Evolutionary conservation across 2,113 vertebrate species (phyloP), one percentile per base, ranked within the genome.

Genomic region (Castor canadensis): DNA sequence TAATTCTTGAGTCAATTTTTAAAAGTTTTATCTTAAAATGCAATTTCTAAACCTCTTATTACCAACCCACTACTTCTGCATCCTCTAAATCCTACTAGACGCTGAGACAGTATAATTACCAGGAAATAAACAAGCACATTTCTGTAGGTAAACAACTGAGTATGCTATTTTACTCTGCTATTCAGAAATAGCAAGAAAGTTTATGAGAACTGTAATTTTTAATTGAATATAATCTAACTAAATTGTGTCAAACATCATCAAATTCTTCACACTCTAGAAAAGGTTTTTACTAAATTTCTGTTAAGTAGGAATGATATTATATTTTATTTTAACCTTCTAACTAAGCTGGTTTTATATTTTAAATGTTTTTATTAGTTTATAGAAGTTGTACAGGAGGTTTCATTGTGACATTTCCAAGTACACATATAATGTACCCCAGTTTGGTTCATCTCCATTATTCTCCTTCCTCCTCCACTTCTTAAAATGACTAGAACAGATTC

Each of bases 41-140:
- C 26, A 95, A 81, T 87, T 80, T 88, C 91, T 86, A 94, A 97
- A 85, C 73, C 56, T 82, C 80, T 97, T 62, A 73, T 95, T 92
- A 94, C 43, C 85, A 93, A 49, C 60, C 67, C 45, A 86, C 54
- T 93, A 82, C 64, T 94, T 97, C 47, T 85, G 32, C 24, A 91
- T 64, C 85, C 67, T 91, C 38, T 93, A 86, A 96, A 94, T 71
- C 35, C 71, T 81, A 82, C 66, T 89, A 88, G 85, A 69, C 9
- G n/a, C n/a, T n/a, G 11, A 95, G 60, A 96, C 69, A 76, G 47
- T 92, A 22, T 97, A 93, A 94, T 96, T 88, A 96, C 35, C 72
- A 94, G 54, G 84, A 90, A 92, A 54, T 87, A 92, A 95, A 96
- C 35, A 95, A 88, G 72, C 58, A 92, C 60, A 85, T 88, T 84